Base-by-base conservation (phyloP, 2,888 invertebrate genomes). In the Amphipyra berbera region DNA sequence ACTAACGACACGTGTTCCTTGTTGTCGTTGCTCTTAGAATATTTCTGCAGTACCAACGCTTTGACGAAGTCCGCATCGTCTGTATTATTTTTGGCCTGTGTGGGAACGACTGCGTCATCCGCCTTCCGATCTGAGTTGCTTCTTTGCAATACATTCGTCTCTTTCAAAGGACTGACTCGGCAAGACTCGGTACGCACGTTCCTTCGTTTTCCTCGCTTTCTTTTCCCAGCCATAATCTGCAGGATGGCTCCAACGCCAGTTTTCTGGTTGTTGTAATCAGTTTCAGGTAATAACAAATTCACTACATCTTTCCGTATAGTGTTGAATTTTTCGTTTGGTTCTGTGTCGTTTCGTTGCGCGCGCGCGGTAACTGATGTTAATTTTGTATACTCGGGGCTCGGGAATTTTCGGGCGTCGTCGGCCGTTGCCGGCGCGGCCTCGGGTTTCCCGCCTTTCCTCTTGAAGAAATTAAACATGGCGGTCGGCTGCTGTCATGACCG, bases 381-480 rank as follows among this genome's bases (percentile, higher is more conserved):
- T 78, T 82, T 82, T 62, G 78, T 77, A 53, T 79, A 56, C 44
- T 76, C 79, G 56, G 74, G 78, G 76, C 54, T 89, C 90, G 92
- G 83, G 58, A 73, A 71, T 68, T 77, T 85, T 82, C 90, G 90
- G 68, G 74, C 42, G 76, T 74, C 76, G 82, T 82, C 90, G 90
- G 69, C 76, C 13, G 61, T 64, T 49, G 56, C 86, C 90, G 88
- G 64, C 63, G 68, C 79, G 76, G 78, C 73, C 71, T 92, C 91
- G 89, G 85, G 88, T 87, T 93, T 94, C 88, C 90, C 91, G 90
- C 89, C 85, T 88, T 89, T 93, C 79, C 90, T 88, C 87, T 94
- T 94, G 86, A 95, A 94, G 88, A 95, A 93, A 79, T 89, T 92
- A 83, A 95, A 95, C 94, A 95, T 95, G 82, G 88, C 86, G 79